Evolutionary conservation across 2,113 vertebrate species (phyloP).

Genomic region (Coptodon bakossiorum): DNA sequence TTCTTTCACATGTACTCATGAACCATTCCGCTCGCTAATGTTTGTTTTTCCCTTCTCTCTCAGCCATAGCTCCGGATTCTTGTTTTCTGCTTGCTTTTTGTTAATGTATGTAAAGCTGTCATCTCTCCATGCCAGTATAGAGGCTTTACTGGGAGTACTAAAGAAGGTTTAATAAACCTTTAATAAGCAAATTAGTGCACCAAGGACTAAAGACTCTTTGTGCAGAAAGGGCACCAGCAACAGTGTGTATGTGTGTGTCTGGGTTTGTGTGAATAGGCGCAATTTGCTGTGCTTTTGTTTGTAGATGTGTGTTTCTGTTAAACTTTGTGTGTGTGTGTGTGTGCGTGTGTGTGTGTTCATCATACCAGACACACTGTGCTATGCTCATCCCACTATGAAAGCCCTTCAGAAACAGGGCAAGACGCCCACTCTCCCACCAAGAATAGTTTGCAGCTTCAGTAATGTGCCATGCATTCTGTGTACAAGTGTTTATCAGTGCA

Average conservation of each 20-base stretch:
- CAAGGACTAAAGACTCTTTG: background rate
- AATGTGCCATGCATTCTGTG: background rate
- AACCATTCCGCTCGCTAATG: background rate
- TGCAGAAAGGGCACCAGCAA: background rate
- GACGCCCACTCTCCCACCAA: conserved; percentile 29
- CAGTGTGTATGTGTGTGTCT: background rate
- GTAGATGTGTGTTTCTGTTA: background rate
- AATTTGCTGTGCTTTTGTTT: conserved; percentile 15
- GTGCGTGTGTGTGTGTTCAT: background rate
- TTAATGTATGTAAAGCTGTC: background rate
- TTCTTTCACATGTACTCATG: background rate
- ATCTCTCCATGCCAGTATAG: background rate
- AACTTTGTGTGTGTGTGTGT: background rate
- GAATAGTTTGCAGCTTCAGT: conserved; percentile 28
- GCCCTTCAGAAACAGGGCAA: conserved; percentile 31
- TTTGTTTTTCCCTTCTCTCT: background rate
- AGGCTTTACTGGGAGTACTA: background rate
- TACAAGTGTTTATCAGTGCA: background rate
- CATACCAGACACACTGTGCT: background rate
- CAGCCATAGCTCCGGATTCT: background rate
- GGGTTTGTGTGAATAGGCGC: background rate
- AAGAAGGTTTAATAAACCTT: background rate
- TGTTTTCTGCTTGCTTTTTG: background rate
- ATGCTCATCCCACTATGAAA: conserved; percentile 6
- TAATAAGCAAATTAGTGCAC: background rate